phyloP scores from a whole-genome alignment of 2,888 invertebrate genomes.

The Eupithecia tripunctaria region DNA sequence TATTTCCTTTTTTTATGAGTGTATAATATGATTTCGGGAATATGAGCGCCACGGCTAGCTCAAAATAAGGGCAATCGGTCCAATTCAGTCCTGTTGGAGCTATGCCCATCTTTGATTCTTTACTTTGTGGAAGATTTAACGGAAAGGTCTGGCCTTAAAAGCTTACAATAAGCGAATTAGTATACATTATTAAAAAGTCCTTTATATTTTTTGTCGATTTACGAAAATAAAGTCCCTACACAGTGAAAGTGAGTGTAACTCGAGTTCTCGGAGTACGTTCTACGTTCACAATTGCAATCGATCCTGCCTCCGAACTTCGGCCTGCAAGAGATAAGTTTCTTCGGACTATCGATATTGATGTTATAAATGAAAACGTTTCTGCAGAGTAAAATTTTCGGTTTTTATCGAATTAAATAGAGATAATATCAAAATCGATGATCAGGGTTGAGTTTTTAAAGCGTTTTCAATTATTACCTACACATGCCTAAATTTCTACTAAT shows the following conservation, averaged over 20 bases:
- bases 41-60: too few species aligned
- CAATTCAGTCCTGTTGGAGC: too few species aligned
- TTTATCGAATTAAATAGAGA: background rate
- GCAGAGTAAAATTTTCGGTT: background rate
- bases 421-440: background rate
- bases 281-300: slow-evolving; percentile 66
- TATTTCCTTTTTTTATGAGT: too few species aligned
- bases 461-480: background rate
- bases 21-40: too few species aligned
- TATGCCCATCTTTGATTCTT: too few species aligned
- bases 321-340: slow-evolving; percentile 53
- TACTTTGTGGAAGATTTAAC: too few species aligned
- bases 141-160: too few species aligned
- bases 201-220: too few species aligned
- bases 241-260: background rate
- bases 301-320: slow-evolving; percentile 55
- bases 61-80: too few species aligned
- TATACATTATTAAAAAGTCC: too few species aligned
- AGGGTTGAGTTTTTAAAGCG: background rate
- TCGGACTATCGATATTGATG: slow-evolving; percentile 25
- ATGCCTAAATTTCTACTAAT: background rate
- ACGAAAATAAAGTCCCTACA: background rate
- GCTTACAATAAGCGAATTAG: too few species aligned
- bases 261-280: slow-evolving; percentile 57
- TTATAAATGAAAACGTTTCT: background rate